These are phyloP conservation scores for Procavia capensis DNA, from an alignment of 2,113 vertebrate genomes.

Conservation along the genomic window DNA sequence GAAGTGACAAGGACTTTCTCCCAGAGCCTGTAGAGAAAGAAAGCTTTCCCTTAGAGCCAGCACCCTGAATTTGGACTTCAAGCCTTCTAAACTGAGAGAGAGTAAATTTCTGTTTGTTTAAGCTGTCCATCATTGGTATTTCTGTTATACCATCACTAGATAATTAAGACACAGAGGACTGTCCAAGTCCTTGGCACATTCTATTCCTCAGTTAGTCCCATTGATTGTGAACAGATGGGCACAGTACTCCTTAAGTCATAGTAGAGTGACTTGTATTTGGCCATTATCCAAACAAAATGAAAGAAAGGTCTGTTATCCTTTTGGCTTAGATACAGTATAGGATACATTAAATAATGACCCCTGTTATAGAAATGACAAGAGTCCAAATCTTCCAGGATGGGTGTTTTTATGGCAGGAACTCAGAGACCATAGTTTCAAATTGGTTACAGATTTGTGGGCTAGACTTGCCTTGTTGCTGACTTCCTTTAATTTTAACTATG, in stretches of 20 bases:
- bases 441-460: conserved; percentile 64
- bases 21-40: background rate
- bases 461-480: conserved; percentile 19
- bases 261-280: conserved; percentile 71
- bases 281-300: conserved; percentile 71
- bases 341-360: conserved; percentile 70
- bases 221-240: conserved; percentile 78
- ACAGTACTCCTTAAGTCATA: conserved; percentile 69
- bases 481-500: conserved; percentile 53
- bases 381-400: conserved; percentile 31
- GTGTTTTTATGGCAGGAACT: conserved; percentile 41
- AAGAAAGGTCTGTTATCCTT: conserved; percentile 66
- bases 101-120: background rate
- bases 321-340: conserved; percentile 51
- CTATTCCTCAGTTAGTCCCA: conserved; percentile 61
- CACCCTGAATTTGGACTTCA: background rate
- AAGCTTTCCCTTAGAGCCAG: background rate
- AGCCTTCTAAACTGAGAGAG: background rate
- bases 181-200: conserved; percentile 68
- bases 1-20: background rate
- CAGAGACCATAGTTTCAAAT: conserved; percentile 55
- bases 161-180: background rate
- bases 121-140: background rate
- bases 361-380: conserved; percentile 58
- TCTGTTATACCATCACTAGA: background rate